Base-by-base conservation (phyloP, 2,888 invertebrate genomes). In the Venustoraphidia nigricollis region DNA sequence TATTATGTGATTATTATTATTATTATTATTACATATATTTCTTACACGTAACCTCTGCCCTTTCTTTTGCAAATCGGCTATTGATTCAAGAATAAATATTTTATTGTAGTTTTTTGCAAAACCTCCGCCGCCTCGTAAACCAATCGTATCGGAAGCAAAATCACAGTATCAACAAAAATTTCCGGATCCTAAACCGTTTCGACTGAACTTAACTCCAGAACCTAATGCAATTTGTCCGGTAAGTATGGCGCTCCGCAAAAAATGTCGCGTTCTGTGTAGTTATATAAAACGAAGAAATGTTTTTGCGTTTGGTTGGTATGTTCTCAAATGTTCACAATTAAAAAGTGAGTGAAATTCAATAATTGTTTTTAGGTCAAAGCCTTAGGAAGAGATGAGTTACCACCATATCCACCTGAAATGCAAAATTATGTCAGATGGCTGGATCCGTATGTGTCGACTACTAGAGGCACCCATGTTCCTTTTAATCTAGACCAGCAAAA, bases 381-480 rank as follows among this genome's bases (percentile, higher is more conserved):
- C 11, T 54, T 61, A 34, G 64, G 61, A 27, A 58, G 60, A 52
- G 64, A 65, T 52, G 60, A 67, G 51, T 67, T 68, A 50, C 65
- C 66, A 1, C 56, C 63, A 10, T 56, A 67, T 36, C 54, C 58
- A 35, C 63, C 64, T 0, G 64, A 62, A 53, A 55, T 59, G 37
- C 56, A 58, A 14, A 65, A 68, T 10, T 60, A 58, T 53, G 60
- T 60, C 54, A 68, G 64, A 56, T 57, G 58, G 49, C 50, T 64
- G 46, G 70, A 69, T 56, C 65, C 66, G 35, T 70, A 69, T 52
- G 54, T 67, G 48, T 66, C 66, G 6, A 65, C 64, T 3, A 59
- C 60, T 41, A 60, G 59, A 50, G 55, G 60, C 10, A 55, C 58
- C 3, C 64, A 64, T 53, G 51, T 60, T 10, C 61, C 63, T 9